These are phyloP conservation scores for Tupaia tana DNA, from an alignment of 2,113 vertebrate species.

Conservation along the genomic window DNA sequence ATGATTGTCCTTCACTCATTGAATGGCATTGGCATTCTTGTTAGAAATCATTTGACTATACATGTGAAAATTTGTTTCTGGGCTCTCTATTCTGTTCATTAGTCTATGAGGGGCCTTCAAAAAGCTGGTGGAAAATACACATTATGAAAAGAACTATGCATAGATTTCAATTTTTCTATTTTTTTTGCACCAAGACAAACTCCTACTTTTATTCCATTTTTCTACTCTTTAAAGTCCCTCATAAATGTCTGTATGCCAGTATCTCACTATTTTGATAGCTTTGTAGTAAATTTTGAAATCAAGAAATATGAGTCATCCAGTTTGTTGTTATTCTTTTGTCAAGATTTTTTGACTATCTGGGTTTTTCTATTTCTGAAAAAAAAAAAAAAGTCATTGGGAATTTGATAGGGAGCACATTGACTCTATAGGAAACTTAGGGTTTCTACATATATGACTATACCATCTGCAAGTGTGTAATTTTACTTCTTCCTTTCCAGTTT, in stretches of 20 bases:
- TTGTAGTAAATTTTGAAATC: not conserved
- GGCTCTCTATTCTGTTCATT: too few relatives aligned
- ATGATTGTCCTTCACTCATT: not conserved
- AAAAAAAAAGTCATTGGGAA: not conserved
- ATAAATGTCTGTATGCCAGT: not conserved
- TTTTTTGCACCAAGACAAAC: too few relatives aligned
- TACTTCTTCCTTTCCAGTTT: not conserved
- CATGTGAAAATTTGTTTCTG: not conserved
- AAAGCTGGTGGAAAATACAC: too few relatives aligned
- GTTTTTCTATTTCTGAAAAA: not conserved
- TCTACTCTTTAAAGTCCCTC: too few relatives aligned
- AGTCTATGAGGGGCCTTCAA: not conserved
- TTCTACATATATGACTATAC: not conserved
- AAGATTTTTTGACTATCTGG: not conserved
- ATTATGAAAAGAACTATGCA: too few relatives aligned
- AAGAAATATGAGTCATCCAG: not conserved
- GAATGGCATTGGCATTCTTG: not conserved
- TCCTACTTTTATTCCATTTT: too few relatives aligned
- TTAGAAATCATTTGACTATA: not conserved
- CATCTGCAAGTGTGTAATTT: not conserved
- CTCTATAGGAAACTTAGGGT: not conserved
- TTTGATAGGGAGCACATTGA: not conserved
- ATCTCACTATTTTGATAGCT: not conserved
- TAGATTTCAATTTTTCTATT: too few relatives aligned
- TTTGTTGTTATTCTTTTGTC: not conserved